Base-by-base conservation (phyloP, 2,113 vertebrate genomes). In the Lichenostomus cassidix region DNA sequence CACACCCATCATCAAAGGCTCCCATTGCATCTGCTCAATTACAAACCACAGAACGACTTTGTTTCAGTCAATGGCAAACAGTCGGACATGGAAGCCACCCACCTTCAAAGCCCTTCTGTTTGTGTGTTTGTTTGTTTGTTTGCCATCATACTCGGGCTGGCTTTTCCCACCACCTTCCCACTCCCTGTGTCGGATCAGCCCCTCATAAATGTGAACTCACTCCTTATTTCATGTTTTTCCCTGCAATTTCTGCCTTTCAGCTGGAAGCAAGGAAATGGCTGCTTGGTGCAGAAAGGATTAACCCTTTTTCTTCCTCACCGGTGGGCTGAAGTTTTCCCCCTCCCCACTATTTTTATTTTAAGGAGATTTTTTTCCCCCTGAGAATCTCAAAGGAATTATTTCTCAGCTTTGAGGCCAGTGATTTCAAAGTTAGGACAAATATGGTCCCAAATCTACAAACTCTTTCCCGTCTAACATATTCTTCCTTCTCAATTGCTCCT, bases 1-100 rank as follows among this genome's bases (percentile, higher is more conserved):
- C 98, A 97, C 97, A 97, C 96, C 98, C 96, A 83, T 86, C 97
- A 97, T 97, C 96, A 95, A 97, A 96, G 97, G 95, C 96, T 96
- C 96, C 96, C 94, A 71, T 94, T 93, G 93, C 97, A 97, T 94
- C 97, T 65, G 68, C 97, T 96, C 97, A 96, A 94, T 97, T 98
- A 96, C 97, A 97, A 97, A 97, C 97, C 97, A 97, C 97, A 97
- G 94, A 89, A 85, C 41, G 59, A 89, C 97, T 98, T 96, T 97
- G 94, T 97, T 96, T 83, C 68, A 96, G 62, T 94, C 94, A 71
- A 96, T 83, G 94, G 96, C 96, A 92, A 96, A 97, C 97, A 97
- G 95, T 94, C 52, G 47, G 95, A 91, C 95, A 91, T 96, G 96
- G 90, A 94, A 97, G 79, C 96, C 94, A 96, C 93, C 90, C 95